Percentiles rank a stretch among this genome's conserved stretches.
Evolutionary conservation across 2,113 vertebrate genomes (phyloP).

Genomic region (Barnardius zonarius): DNA sequence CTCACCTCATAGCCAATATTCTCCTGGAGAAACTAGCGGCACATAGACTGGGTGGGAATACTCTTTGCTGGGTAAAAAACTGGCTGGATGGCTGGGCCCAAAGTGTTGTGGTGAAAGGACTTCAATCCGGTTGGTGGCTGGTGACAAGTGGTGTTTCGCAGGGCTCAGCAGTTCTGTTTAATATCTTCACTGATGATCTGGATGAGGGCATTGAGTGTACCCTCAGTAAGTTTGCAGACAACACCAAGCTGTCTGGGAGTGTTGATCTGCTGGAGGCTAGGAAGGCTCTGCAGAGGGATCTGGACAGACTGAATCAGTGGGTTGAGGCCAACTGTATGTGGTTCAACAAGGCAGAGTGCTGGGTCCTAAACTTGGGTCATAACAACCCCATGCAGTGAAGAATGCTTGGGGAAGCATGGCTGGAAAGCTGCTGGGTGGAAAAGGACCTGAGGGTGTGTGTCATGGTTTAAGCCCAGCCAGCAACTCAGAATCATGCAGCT

Average conservation of each 20-base stretch:
- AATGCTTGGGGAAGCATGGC: not conserved
- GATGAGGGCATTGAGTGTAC: rapidly evolving
- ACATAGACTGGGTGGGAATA: not conserved
- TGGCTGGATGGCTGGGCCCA: not conserved
- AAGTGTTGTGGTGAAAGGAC: not conserved
- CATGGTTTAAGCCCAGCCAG: not conserved
- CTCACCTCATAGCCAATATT: not conserved
- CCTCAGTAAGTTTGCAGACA: not conserved
- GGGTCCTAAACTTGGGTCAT: not conserved
- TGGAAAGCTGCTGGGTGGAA: not conserved
- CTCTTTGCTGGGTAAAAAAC: not conserved
- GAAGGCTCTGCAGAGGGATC: not conserved
- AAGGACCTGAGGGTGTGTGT: not conserved
- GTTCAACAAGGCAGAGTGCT: not conserved
- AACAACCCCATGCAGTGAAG: not conserved
- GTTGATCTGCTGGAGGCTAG: not conserved
- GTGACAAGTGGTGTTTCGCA: not conserved
- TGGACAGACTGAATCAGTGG: not conserved
- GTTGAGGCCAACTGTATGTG: not conserved
- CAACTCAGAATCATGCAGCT: not conserved
- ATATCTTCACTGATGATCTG: not conserved
- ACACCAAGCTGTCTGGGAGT: not conserved
- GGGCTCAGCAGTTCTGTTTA: not conserved
- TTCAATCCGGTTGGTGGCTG: not conserved
- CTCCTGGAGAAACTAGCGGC: not conserved